Base-by-base conservation (phyloP, 2,888 invertebrate genomes). In the Salpingus planirostris region DNA sequence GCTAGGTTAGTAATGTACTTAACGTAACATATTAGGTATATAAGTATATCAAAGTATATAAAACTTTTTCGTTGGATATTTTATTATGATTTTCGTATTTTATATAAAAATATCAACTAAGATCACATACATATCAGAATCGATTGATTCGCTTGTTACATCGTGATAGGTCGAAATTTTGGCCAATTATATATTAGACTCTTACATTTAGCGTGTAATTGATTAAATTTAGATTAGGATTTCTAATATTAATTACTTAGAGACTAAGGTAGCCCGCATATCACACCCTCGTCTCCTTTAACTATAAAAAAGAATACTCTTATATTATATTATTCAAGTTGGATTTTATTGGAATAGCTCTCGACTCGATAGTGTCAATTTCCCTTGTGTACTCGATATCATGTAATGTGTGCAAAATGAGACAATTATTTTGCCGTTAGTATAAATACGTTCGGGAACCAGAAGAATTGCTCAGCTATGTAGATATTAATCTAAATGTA, bases 111-210 rank as follows among this genome's bases (percentile, higher is more conserved):
- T 62, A 64, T 63, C 65, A 65, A 65, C 65, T 65, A 56, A 65
- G 64, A 64, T 62, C 63, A 55, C 60, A 62, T 60, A 64, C 65
- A 65, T 65, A 65, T 65, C 65, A 65, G 64, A 63, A 60, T 62
- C 63, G 35, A 46, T 46, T 50, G 62, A 61, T 57, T 62, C 64
- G 53, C 49, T 50, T 61, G 52, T 57, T 55, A 60, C 51, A 55
- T 50, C 49, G 60, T 60, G 60, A 61, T 61, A 61, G 59, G 57
- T 52, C 59, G 46, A 43, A 31, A 40, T 42, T 41, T 47, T 45
- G 54, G 45, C 46, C 54, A 49, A 25, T 34, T 51, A 50, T 39
- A 31, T 35, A 40, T 36, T 29, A 29, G 29, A 13, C 10, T 29
- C 42, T 42, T 34, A 31, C 13, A 31, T 18, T 27, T 42, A 40